Evolutionary conservation across 2,113 vertebrate species (phyloP).

Genomic region (Anarhynchus alexandrinus): DNA sequence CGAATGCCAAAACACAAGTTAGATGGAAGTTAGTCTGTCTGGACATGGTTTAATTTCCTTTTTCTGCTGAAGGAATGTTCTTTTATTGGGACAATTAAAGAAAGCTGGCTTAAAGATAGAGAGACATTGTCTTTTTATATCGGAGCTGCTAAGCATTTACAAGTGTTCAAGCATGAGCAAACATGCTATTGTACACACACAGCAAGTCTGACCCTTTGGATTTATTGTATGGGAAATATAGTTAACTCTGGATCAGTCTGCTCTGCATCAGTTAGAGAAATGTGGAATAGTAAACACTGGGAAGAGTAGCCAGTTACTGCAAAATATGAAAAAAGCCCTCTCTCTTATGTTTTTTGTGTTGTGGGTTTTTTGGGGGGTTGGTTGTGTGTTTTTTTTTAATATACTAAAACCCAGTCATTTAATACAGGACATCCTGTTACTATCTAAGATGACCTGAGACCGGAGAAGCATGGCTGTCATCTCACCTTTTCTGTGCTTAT

Average conservation of each 20-base stretch:
- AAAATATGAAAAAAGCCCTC: neutral
- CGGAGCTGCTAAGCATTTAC: neutral
- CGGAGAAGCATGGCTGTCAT: neutral
- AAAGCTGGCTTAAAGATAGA: neutral
- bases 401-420: neutral
- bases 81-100: neutral
- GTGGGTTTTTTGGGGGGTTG: no score
- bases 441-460: neutral
- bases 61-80: neutral
- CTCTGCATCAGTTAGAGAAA: neutral
- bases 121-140: neutral
- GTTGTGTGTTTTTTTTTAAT: neutral
- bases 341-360: neutral
- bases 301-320: neutral
- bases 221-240: neutral
- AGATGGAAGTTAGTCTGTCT: neutral
- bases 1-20: neutral
- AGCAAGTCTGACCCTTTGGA: neutral
- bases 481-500: neutral
- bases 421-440: neutral
- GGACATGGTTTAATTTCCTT: neutral
- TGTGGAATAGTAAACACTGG: neutral
- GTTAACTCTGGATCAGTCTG: neutral
- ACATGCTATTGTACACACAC: neutral
- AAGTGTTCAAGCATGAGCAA: neutral